phyloP scores from a whole-genome alignment of 2,888 invertebrate species.

The Nomada hirtipes region DNA sequence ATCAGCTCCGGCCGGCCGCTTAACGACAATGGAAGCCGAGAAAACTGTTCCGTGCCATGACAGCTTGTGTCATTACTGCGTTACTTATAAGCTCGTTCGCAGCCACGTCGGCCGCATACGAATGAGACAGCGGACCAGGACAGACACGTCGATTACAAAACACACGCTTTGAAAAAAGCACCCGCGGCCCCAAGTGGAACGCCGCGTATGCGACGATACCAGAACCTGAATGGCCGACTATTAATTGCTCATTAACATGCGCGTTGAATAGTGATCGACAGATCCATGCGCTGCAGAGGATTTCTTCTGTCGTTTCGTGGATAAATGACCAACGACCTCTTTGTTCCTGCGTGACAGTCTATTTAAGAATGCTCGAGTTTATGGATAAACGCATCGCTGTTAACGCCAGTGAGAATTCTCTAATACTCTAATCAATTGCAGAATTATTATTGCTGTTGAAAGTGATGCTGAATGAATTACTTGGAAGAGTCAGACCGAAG shows the following conservation, averaged over 20 bases:
- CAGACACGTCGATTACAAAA: slow-evolving; percentile 74
- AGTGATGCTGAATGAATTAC: too few relatives aligned
- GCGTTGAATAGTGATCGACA: slow-evolving; percentile 78
- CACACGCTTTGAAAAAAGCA: slow-evolving; percentile 70
- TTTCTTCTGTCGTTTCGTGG: slow-evolving; percentile 66
- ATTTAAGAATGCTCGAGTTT: too few relatives aligned
- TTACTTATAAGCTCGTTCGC: slow-evolving; percentile 79
- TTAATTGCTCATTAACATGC: slow-evolving; percentile 79
- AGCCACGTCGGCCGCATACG: slow-evolving; percentile 75
- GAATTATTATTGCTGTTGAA: too few relatives aligned
- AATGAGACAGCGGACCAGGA: slow-evolving; percentile 62
- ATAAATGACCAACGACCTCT: not conserved
- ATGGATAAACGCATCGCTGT: too few relatives aligned
- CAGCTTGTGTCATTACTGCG: slow-evolving; percentile 80
- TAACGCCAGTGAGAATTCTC: too few relatives aligned
- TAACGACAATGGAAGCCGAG: slow-evolving; percentile 78
- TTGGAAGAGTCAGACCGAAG: too few relatives aligned
- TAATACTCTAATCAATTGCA: too few relatives aligned
- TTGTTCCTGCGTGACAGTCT: too few relatives aligned
- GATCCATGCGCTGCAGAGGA: slow-evolving; percentile 24
- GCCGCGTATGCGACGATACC: slow-evolving; percentile 72
- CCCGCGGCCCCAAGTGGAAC: slow-evolving; percentile 72
- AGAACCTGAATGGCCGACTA: slow-evolving; percentile 55
- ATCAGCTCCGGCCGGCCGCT: slow-evolving; percentile 64
- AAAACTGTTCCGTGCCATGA: slow-evolving; percentile 79